These are phyloP conservation scores for Zaprionus ornatus DNA, from an alignment of 1,140 invertebrate species.

Conservation along the genomic window DNA sequence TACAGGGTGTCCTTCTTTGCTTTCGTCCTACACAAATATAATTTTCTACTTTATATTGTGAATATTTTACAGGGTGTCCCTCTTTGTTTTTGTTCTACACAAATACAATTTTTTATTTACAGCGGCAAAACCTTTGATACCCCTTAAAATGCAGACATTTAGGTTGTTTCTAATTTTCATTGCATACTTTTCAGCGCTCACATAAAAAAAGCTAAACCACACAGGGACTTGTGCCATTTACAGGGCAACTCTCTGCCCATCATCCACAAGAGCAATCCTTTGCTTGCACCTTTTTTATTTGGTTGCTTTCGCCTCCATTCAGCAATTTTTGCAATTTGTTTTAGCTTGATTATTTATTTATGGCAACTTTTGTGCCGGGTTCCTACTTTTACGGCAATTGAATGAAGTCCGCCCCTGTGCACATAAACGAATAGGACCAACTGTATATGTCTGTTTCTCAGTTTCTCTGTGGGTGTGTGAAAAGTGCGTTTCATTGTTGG, in stretches of 20 bases:
- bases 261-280: not conserved
- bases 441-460: not conserved
- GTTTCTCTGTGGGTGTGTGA: not conserved
- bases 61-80: no score
- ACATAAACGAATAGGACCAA: slow-evolving; percentile 6
- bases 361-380: slow-evolving; percentile 45
- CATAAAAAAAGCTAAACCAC: not conserved
- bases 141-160: not conserved
- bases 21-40: no score
- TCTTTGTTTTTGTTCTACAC: no score
- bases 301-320: not conserved
- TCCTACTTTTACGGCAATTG: slow-evolving; percentile 55
- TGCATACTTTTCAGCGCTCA: not conserved
- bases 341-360: slow-evolving; percentile 69
- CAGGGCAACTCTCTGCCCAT: not conserved
- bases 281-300: slow-evolving; percentile 4
- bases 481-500: slow-evolving; percentile 21
- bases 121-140: not conserved
- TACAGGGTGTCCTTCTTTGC: no score
- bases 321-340: slow-evolving; percentile 52
- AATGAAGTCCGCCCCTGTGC: slow-evolving; percentile 37
- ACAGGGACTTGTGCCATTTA: not conserved
- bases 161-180: not conserved
- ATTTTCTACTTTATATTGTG: no score
- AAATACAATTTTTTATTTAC: no score